phyloP scores from a whole-genome alignment of 1,140 invertebrate genomes.

The Sinella curviseta region DNA sequence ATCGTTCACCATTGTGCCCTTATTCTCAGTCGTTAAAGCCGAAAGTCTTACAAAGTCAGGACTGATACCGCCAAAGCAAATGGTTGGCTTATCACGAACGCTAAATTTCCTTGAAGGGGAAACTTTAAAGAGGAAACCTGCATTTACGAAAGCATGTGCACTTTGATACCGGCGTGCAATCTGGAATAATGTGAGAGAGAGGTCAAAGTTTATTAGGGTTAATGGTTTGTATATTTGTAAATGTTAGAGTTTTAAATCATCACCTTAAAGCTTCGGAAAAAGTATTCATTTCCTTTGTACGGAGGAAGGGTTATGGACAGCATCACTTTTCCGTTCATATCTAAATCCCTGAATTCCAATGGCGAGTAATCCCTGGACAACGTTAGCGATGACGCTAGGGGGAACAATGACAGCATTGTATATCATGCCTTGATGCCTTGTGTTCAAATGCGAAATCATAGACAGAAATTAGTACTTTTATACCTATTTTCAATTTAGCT shows the following conservation, averaged over 20 bases:
- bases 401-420: too few relatives aligned
- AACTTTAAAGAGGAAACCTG: slow-evolving; percentile 71
- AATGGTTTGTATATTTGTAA: too few relatives aligned
- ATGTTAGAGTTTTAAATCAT: too few relatives aligned
- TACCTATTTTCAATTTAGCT: slow-evolving; percentile 53
- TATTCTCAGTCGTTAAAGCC: too few relatives aligned
- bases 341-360: slow-evolving; percentile 61
- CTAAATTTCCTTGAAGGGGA: slow-evolving; percentile 53
- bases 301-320: slow-evolving; percentile 62
- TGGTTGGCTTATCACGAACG: slow-evolving; percentile 60
- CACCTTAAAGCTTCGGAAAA: slow-evolving; percentile 65
- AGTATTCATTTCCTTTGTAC: slow-evolving; percentile 53
- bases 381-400: slow-evolving; percentile 37
- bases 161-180: slow-evolving; percentile 79
- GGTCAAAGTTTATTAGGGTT: too few relatives aligned
- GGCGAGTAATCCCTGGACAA: slow-evolving; percentile 49
- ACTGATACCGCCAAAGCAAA: slow-evolving; percentile 71
- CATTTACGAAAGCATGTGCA: slow-evolving; percentile 78
- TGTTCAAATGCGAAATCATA: too few relatives aligned
- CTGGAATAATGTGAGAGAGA: slow-evolving; percentile 56
- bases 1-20: too few relatives aligned
- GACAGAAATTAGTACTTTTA: too few relatives aligned
- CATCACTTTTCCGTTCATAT: slow-evolving; percentile 68
- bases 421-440: too few relatives aligned
- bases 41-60: slow-evolving; percentile 66